Base-by-base conservation (phyloP, 2,888 invertebrate genomes). In the Eupithecia dodoneata region DNA sequence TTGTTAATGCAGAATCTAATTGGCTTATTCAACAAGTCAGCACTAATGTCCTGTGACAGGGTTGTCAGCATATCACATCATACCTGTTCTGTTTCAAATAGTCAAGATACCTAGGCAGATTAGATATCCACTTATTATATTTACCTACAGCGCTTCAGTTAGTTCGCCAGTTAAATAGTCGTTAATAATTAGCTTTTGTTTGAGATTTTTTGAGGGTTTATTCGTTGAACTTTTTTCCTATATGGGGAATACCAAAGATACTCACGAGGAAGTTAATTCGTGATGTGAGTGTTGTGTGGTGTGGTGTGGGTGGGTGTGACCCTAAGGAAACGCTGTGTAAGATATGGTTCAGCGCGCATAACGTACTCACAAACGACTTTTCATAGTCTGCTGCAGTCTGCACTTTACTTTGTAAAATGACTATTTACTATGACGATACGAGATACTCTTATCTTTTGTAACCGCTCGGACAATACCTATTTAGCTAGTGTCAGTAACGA, bases 261-360 rank as follows among this genome's bases (percentile, higher is more conserved):
- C 94, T 91, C 94, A 94, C 93, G 93, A 72, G 80, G 82, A 81
- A 80, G 81, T 82, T 85, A 85, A 87, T 85, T 87, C 87, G 87
- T 84, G 82, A 86, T 88, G 81, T 63, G 63, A 63, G 55, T 59
- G 55, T 13, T 13, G 49, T 49, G 49, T 30, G 30, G 30, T 30
- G 30, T 30, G 30, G 30, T 30, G 30, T 30, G 30, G 30, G 30
- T 30, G 30, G 1, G 47, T 49, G 42, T 42, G 66, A 87, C 89
- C 90, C 90, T 85, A 91, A 92, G 89, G 90, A 87, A 91, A 85
- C 84, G 83, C 83, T 82, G 85, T 87, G 90, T 89, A 92, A 85
- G 93, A 89, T 91, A 93, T 92, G 95, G 91, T 94, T 92, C 91
- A 91, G 90, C 88, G 94, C 88, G 84, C 88, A 83, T 90, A 93